Evolutionary conservation across 2,888 invertebrate species (phyloP).

Genomic region (Myopa tessellatipennis): DNA sequence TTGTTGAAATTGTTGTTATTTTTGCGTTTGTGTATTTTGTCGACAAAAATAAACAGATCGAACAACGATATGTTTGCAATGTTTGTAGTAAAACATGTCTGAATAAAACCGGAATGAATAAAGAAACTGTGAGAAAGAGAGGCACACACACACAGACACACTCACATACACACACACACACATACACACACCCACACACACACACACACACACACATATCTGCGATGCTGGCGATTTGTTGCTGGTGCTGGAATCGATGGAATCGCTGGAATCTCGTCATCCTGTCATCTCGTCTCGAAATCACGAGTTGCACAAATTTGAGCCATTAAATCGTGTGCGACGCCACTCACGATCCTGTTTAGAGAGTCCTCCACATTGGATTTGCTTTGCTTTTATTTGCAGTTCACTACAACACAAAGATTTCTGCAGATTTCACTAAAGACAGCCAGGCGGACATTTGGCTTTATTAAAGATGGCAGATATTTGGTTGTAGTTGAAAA

Average conservation of each 20-base stretch:
- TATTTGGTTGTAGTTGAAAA: too few relatives aligned
- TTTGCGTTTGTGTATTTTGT: too few relatives aligned
- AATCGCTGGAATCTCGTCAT: too few relatives aligned
- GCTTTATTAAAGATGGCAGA: too few relatives aligned
- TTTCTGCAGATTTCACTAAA: too few relatives aligned
- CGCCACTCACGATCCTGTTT: neutral
- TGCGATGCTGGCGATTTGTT: neutral
- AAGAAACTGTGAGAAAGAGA: neutral
- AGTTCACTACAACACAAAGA: too few relatives aligned
- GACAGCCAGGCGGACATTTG: too few relatives aligned
- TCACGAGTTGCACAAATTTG: constrained; percentile 3
- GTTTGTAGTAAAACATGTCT: neutral
- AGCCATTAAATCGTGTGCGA: neutral
- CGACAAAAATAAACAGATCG: too few relatives aligned
- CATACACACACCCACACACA: neutral
- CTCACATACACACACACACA: neutral
- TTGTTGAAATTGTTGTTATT: too few relatives aligned
- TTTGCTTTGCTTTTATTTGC: too few relatives aligned
- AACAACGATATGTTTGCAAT: neutral
- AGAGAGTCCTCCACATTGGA: too few relatives aligned
- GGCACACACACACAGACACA: neutral
- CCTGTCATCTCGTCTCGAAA: neutral
- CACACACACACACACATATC: neutral
- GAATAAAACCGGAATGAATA: neutral
- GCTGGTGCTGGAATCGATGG: neutral